Evolutionary conservation across 2,797 vertebrate species (phyloP).

Genomic region (Melanotaenia maccullochi): DNA sequence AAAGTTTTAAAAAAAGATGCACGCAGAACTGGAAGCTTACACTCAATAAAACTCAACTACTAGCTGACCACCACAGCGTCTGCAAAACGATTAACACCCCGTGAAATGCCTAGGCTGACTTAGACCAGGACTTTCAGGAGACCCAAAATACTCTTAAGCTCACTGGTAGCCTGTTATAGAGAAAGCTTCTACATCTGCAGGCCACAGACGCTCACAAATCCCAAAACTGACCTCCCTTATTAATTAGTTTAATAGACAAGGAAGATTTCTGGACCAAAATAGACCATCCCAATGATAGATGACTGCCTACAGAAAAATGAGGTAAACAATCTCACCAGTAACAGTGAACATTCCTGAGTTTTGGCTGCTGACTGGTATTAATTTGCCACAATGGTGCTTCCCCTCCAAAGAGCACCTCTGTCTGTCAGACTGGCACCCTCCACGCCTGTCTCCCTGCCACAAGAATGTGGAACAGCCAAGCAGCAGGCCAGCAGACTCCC

Average conservation of each 20-base stretch:
- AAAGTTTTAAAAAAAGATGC: constrained; percentile 51
- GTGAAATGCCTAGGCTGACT: constrained; percentile 64
- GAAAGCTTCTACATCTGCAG: constrained; percentile 48
- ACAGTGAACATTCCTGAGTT: constrained; percentile 36
- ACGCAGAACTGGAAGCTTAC: constrained; percentile 61
- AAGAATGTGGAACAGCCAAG: constrained; percentile 39
- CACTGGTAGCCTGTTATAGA: constrained; percentile 78
- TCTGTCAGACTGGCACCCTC: constrained; percentile 80
- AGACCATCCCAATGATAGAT: constrained; percentile 31
- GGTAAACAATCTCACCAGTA: constrained; percentile 42
- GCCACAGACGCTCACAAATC: constrained; percentile 48
- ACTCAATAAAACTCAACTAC: constrained; percentile 66
- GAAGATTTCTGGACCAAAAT: constrained; percentile 35
- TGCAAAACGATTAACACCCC: constrained; percentile 70
- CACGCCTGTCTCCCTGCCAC: constrained; percentile 77
- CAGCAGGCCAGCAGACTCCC: constrained; percentile 46
- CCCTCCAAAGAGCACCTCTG: constrained; percentile 61
- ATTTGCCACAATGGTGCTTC: constrained; percentile 48
- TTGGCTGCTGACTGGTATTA: constrained; percentile 46
- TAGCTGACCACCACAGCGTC: constrained; percentile 59
- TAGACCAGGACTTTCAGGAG: constrained; percentile 60
- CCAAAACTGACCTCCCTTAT: constrained; percentile 42
- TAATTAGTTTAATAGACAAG: constrained; percentile 35
- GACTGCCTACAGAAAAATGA: constrained; percentile 35
- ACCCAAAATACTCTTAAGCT: constrained; percentile 80